Percentiles rank a stretch among this genome's conserved stretches.
These are phyloP conservation scores for Aspidapion aeneum DNA, from an alignment of 2,888 invertebrate species.

Conservation along the genomic window DNA sequence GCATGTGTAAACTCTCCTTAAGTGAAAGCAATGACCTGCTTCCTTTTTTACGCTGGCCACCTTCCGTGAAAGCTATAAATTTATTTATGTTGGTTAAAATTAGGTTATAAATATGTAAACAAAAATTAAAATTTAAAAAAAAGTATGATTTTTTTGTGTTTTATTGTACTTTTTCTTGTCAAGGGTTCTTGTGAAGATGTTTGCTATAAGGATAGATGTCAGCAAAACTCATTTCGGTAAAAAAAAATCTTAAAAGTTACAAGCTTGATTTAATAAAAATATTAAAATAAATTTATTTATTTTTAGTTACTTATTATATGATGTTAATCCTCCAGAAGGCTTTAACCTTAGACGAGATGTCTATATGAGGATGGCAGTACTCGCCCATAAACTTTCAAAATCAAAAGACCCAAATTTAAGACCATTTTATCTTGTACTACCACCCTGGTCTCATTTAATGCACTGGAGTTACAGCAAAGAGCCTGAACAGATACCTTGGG, in stretches of 20 bases:
- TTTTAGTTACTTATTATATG: conserved; percentile 79
- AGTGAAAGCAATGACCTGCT: too few species aligned
- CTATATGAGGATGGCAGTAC: conserved; percentile 86
- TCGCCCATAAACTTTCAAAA: conserved; percentile 66
- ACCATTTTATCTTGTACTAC: conserved; percentile 71
- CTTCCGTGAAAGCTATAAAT: too few species aligned
- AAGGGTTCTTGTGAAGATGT: conserved; percentile 10
- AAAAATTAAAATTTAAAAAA: conserved; percentile 7
- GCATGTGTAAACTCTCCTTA: too few species aligned
- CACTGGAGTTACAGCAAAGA: conserved; percentile 73
- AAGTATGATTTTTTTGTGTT: background rate
- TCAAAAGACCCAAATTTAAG: conserved; percentile 44
- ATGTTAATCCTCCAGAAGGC: conserved; percentile 93
- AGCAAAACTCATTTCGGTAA: background rate
- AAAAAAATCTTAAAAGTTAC: too few species aligned
- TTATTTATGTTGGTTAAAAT: too few species aligned
- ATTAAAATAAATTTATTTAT: background rate
- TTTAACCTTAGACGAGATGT: conserved; percentile 97
- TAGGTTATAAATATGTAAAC: background rate
- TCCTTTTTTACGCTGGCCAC: too few species aligned
- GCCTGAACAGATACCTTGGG: conserved; percentile 72
- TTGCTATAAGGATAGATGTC: conserved; percentile 18
- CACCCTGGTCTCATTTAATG: conserved; percentile 87
- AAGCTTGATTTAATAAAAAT: too few species aligned
- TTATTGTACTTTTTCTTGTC: background rate